These are phyloP conservation scores for Gobio occitaniae DNA, from an alignment of 2,797 vertebrate species.

Conservation along the genomic window DNA sequence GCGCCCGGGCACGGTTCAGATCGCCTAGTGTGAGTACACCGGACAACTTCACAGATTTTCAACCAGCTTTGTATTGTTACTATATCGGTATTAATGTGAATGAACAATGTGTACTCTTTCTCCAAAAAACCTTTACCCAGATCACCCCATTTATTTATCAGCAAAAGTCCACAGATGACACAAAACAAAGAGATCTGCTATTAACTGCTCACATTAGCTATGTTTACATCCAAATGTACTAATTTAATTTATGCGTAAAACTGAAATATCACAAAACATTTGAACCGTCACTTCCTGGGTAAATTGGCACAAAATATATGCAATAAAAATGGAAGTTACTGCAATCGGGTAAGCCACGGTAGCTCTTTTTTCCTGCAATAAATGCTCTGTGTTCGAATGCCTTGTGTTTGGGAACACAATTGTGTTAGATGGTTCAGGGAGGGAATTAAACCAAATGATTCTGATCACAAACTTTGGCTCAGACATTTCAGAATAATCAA, in stretches of 20 bases:
- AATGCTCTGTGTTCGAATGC: neutral
- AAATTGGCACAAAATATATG: too few relatives aligned
- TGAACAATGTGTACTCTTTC: neutral
- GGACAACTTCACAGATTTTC: neutral
- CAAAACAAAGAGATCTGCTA: neutral
- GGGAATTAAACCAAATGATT: neutral
- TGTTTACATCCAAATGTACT: neutral
- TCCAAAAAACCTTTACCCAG: neutral
- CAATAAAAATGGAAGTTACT: too few relatives aligned
- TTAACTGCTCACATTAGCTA: neutral
- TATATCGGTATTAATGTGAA: neutral
- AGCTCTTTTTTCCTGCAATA: neutral
- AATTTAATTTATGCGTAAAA: neutral
- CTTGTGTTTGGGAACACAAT: neutral
- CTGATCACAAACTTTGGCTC: neutral
- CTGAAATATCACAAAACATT: neutral
- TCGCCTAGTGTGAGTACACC: too few relatives aligned
- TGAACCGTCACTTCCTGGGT: neutral
- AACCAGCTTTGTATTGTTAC: neutral
- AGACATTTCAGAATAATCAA: neutral
- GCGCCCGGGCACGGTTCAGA: too few relatives aligned
- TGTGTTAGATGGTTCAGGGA: neutral
- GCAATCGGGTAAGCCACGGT: too few relatives aligned
- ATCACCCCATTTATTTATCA: neutral
- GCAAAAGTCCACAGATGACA: too few relatives aligned